phyloP scores from a whole-genome alignment of 1,140 invertebrate species.

The Drosophila paulistorum region DNA sequence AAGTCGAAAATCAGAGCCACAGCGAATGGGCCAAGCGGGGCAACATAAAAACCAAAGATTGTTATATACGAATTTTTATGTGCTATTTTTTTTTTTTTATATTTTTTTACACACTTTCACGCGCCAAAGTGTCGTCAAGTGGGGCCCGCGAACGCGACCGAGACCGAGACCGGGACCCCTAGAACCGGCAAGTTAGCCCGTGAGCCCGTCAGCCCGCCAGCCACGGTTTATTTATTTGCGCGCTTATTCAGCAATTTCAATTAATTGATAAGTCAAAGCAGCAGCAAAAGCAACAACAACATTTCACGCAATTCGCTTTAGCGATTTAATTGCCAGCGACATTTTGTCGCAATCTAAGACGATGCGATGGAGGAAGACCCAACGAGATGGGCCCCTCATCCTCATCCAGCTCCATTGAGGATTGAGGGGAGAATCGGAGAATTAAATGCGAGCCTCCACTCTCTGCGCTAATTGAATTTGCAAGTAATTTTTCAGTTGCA shows the following conservation, averaged over 20 bases:
- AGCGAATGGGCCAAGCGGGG: constrained; percentile 14
- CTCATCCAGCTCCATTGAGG: too few relatives aligned
- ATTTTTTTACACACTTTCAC: constrained; percentile 18
- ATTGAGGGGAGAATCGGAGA: background rate
- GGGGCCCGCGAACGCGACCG: constrained; percentile 15
- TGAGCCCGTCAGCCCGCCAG: background rate
- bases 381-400: background rate
- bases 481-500: constrained; percentile 12
- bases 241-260: constrained; percentile 77
- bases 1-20: constrained; percentile 39
- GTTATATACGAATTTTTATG: constrained; percentile 29
- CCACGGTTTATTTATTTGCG: constrained; percentile 71
- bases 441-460: constrained; percentile 9
- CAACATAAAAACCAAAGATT: constrained; percentile 20
- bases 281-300: constrained; percentile 30
- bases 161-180: constrained; percentile 17
- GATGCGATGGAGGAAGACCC: constrained; percentile 1
- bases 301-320: constrained; percentile 70
- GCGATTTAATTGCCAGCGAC: constrained; percentile 72
- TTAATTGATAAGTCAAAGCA: constrained; percentile 75
- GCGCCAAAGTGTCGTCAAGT: constrained; percentile 43
- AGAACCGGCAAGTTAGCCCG: background rate
- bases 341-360: constrained; percentile 45
- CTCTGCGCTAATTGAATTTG: constrained; percentile 11
- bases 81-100: constrained; percentile 9